Evolutionary conservation across 2,888 invertebrate genomes (phyloP), one percentile per base, ranked within the genome.

Genomic region (Xestia c-nigrum): DNA sequence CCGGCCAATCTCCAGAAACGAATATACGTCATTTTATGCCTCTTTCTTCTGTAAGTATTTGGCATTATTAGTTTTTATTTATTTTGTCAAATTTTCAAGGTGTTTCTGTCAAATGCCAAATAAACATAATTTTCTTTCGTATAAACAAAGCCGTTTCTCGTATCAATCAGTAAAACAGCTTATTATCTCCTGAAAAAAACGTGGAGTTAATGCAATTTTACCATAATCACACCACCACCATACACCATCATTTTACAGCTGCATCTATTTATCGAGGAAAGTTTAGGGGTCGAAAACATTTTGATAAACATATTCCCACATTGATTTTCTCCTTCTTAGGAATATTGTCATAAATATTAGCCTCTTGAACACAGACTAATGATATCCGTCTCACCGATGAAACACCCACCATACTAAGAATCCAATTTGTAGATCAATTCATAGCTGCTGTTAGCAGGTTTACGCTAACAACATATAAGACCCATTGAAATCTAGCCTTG

Each of bases 391-490:
- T 14, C 81, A 78, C 43, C 38, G 63, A 46, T 74, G 38, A 43
- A 61, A 40, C 3, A 7, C 50, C 50, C 5, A 43, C 19, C 6
- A n/a, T 69, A 69, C 46, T 66, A 78, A 70, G 59, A 24, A 71
- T 78, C 70, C 84, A 84, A 84, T 78, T 80, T 84, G 69, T 66
- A 70, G 47, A 70, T 78, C 69, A 80, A 80, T 83, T 78, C 79
- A 64, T 52, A 59, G 80, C 52, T 43, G 57, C 57, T 57, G 24
- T 50, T 55, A 64, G 63, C 47, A 64, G 47, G 67, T 80, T 78
- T 80, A 79, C 64, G 64, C 80, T 84, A 84, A 80, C 52, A 68
- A 59, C 66, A 55, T 66, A 65, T 78, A 77, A 52, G 24, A 16
- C 31, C 78, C 59, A 69, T 81, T 70, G 72, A 70, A 65, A 73